Conservation (phyloP, 1,140 invertebrate genomes). For the Aphis craccivora region DNA sequence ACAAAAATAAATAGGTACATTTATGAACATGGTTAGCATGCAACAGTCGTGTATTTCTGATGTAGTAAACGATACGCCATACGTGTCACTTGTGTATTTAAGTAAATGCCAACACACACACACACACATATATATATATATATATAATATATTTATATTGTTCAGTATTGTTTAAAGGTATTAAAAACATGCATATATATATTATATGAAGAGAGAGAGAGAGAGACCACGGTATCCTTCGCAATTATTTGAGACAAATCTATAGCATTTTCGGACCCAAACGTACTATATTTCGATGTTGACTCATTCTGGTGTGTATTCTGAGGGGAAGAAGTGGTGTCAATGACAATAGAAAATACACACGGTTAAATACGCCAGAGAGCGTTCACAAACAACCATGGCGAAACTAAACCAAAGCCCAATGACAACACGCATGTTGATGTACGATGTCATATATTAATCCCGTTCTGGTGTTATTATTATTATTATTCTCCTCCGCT, state of each 20-base stretch:
- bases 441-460: neutral
- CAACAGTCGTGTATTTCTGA: no score
- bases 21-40: no score
- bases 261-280: neutral
- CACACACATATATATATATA: no score
- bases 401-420: neutral
- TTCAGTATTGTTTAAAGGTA: neutral
- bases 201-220: neutral
- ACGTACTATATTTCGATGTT: neutral
- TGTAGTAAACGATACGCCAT: neutral
- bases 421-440: neutral
- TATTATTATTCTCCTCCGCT: neutral
- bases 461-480: neutral
- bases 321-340: accelerated
- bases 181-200: neutral
- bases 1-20: no score
- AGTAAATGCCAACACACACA: neutral
- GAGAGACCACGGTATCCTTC: neutral
- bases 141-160: neutral
- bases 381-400: neutral
- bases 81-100: neutral
- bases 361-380: neutral
- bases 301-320: neutral
- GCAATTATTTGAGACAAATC: neutral
- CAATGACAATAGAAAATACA: neutral